A percentile compares a stretch with the other conserved stretches of the same genome.
phyloP scores from a whole-genome alignment of 2,888 invertebrate species.

The Acleris laterana region DNA sequence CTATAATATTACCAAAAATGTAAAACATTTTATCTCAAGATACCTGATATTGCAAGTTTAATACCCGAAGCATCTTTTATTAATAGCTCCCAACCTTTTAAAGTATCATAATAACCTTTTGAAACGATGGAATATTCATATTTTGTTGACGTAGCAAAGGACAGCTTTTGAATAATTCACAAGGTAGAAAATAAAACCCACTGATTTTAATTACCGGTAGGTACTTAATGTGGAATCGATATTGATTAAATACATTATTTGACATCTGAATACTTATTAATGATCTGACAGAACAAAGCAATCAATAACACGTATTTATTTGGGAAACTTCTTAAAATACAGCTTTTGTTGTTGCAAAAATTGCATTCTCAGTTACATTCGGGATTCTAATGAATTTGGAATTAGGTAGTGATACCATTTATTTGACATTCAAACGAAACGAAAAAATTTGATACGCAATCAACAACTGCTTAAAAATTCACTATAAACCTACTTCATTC shows the following conservation, averaged over 20 bases:
- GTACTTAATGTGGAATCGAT: constrained; percentile 17
- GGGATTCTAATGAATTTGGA: too few species aligned
- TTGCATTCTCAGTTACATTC: too few species aligned
- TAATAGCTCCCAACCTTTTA: constrained; percentile 35
- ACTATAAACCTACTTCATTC: neutral
- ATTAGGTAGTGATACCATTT: neutral
- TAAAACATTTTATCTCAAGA: constrained; percentile 10
- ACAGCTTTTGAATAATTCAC: constrained; percentile 28
- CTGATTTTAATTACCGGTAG: constrained; percentile 11
- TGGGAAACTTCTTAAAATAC: too few species aligned
- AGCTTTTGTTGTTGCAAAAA: too few species aligned
- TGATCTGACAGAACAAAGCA: neutral
- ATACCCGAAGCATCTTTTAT: constrained; percentile 29
- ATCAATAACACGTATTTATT: neutral
- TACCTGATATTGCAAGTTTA: constrained; percentile 30
- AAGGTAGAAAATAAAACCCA: constrained; percentile 23
- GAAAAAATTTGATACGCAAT: neutral
- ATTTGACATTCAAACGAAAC: neutral
- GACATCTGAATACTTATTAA: neutral
- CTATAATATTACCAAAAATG: neutral
- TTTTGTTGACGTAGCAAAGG: constrained; percentile 33
- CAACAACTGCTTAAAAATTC: too few species aligned
- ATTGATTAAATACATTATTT: neutral
- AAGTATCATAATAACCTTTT: constrained; percentile 35
- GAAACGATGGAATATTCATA: constrained; percentile 35